phyloP scores from a whole-genome alignment of 1,140 invertebrate genomes.

The Dreissena rostriformis region DNA sequence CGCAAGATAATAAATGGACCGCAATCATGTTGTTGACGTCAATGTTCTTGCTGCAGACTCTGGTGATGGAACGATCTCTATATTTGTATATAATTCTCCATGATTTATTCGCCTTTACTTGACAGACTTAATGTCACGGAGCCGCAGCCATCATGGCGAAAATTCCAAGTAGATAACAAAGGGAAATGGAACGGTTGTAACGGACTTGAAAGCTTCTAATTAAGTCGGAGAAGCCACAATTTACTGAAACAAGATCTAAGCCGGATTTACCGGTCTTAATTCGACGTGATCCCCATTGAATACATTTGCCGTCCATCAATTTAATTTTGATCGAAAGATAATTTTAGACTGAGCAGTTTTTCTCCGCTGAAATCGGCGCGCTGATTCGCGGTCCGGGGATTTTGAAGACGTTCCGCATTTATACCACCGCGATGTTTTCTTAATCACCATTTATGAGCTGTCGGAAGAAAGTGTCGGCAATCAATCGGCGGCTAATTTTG shows the following conservation, averaged over 20 bases:
- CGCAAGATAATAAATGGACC: too few species aligned
- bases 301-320: constrained; percentile 60
- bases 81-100: too few species aligned
- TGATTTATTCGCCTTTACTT: too few species aligned
- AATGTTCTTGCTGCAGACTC: too few species aligned
- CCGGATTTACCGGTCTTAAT: constrained; percentile 58
- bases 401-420: constrained; percentile 44
- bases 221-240: constrained; percentile 52
- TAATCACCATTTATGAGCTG: constrained; percentile 58
- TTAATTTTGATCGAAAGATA: constrained; percentile 58
- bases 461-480: constrained; percentile 3
- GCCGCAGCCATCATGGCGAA: background rate
- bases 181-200: constrained; percentile 44
- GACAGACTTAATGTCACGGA: too few species aligned
- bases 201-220: constrained; percentile 43
- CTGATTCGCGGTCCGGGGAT: constrained; percentile 18
- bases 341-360: constrained; percentile 52
- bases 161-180: constrained; percentile 50
- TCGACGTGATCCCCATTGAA: constrained; percentile 51
- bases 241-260: constrained; percentile 46
- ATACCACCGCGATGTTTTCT: constrained; percentile 23
- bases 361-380: constrained; percentile 38
- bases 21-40: too few species aligned
- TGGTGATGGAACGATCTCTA: too few species aligned
- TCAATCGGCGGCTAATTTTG: constrained; percentile 34